Base-by-base conservation (phyloP, 1,140 invertebrate species). In the Andrena cerasifolii region DNA sequence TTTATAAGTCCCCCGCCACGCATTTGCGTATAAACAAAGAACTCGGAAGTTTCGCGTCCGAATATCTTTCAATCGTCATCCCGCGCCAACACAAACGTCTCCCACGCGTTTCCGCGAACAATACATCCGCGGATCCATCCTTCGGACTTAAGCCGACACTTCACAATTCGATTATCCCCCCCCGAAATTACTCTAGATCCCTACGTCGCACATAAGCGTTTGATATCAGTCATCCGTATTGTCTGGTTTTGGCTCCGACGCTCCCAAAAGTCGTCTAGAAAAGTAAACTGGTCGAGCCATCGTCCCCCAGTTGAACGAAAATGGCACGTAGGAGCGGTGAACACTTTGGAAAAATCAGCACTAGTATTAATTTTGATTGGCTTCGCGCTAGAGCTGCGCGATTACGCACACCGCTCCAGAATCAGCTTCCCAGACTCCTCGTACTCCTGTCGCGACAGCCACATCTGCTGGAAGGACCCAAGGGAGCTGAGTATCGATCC, bases 401-500 rank as follows among this genome's bases (percentile, higher is more conserved):
- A 58, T 89, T 81, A 89, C 47, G 84, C 80, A 77, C 88, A 89
- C 79, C 98, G 94, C 87, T 99, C 98, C 40, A 99, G 96, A 91
- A 98, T 97, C 26, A 95, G 94, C 88, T 98, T 98, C 3, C 98
- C 98, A 1, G 95, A 96, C 89, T 99, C 98, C 86, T 99, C 98
- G 92, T 99, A 99, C 91, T 99, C 98, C 90, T 98, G 98, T 84
- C 98, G 98, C 0, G 97, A 98, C 75, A 99, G 97, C 98, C 98
- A 99, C 97, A 99, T 98, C 92, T 99, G 98, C 90, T 99, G 98
- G 93, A 99, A 99, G 10, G 98, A 98, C 33, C 98, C 98, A 79
- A 99, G 95, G 0, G 98, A 99, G 0, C 97, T 98, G 31, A 99
- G 92, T 81, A 99, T 99, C 0, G 98, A 99, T 0, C 98, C 98